A percentile compares a stretch with the other conserved stretches of the same genome.
phyloP scores from a whole-genome alignment of 2,797 vertebrate species.

The Anolis apletophallus region DNA sequence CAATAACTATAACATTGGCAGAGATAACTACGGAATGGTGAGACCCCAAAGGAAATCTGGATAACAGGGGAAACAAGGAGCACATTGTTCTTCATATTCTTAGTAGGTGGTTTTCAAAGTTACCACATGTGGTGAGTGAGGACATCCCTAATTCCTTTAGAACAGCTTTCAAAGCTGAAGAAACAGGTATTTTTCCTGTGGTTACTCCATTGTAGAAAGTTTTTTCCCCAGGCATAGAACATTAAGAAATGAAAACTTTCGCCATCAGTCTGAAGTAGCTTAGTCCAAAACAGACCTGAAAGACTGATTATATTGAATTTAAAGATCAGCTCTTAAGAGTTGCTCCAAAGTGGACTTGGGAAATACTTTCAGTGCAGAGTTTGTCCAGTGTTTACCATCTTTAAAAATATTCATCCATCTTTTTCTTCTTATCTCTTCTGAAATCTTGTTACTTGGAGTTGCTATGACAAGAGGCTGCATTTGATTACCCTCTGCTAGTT shows the following conservation, averaged over 20 bases:
- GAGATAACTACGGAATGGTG: background rate
- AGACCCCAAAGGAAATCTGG: background rate
- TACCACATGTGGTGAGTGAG: background rate
- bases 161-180: background rate
- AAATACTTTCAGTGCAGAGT: background rate
- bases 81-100: background rate
- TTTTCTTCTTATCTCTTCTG: background rate
- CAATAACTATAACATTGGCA: too few species aligned
- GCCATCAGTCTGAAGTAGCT: background rate
- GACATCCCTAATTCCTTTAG: background rate
- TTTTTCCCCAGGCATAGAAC: background rate
- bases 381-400: background rate
- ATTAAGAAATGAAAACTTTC: background rate
- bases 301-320: background rate
- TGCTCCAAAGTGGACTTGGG: background rate
- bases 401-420: constrained; percentile 1
- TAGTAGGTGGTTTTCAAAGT: background rate
- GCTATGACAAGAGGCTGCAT: background rate
- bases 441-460: background rate
- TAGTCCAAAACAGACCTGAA: background rate
- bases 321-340: background rate
- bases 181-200: background rate
- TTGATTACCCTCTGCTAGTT: background rate
- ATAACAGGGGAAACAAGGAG: background rate
- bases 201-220: background rate